These are phyloP conservation scores for Caenorhabditis drosophilae DNA, from an alignment of 2,888 invertebrate genomes.

Conservation along the genomic window DNA sequence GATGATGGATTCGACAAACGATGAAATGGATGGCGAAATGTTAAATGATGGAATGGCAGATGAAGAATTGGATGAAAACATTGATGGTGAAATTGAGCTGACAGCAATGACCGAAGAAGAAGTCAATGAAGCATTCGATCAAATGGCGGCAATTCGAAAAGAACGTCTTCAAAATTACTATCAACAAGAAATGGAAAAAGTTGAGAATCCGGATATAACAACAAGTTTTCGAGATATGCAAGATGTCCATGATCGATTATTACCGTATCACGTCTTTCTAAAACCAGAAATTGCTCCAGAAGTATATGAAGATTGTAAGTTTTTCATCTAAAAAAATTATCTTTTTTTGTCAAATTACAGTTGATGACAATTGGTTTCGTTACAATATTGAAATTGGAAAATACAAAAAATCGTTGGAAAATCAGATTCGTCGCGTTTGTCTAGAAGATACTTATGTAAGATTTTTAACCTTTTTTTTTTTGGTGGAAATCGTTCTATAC, in stretches of 20 bases:
- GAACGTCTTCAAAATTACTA: not conserved
- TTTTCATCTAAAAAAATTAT: too few relatives aligned
- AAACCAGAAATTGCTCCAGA: conserved; percentile 24
- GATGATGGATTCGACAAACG: too few relatives aligned
- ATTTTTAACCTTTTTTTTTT: not conserved
- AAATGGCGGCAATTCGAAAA: not conserved
- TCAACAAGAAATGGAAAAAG: not conserved
- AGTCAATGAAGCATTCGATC: not conserved
- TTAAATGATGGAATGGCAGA: not conserved
- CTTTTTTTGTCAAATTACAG: too few relatives aligned
- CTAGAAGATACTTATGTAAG: conserved; percentile 30
- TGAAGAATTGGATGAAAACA: not conserved
- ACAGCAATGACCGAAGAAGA: conserved; percentile 5
- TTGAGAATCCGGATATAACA: conserved; percentile 22
- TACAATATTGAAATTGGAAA: conserved; percentile 7
- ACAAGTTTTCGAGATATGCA: conserved; percentile 24
- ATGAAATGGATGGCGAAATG: not conserved
- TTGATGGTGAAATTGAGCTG: conserved; percentile 1
- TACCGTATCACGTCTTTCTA: conserved; percentile 31
- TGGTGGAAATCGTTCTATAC: not conserved
- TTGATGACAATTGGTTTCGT: conserved; percentile 27
- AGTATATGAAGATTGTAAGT: conserved; percentile 38
- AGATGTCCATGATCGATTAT: conserved; percentile 36
- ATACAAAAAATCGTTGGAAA: conserved; percentile 6
- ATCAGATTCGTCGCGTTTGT: conserved; percentile 16